Evolutionary conservation across 2,113 vertebrate species (phyloP).

Genomic region (Puntigrus tetrazona): DNA sequence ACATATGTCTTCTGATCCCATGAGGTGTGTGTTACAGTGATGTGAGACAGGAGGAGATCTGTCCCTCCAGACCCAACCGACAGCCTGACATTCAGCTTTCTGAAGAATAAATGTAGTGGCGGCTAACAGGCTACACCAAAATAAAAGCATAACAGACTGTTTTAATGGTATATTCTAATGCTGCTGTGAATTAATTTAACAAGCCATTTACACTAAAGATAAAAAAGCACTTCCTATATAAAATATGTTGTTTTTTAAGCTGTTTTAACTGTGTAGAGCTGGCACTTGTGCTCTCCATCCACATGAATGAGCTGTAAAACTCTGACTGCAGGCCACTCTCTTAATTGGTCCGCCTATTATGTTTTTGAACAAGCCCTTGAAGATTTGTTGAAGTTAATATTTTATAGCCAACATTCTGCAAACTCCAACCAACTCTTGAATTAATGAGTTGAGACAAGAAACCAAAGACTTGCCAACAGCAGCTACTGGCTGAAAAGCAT

Average conservation of each 20-base stretch:
- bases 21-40: slow-evolving; percentile 5
- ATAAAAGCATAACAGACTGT: neutral
- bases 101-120: neutral
- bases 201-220: slow-evolving; percentile 65
- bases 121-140: neutral
- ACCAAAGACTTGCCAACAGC: slow-evolving; percentile 64
- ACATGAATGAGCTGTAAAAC: slow-evolving; percentile 61
- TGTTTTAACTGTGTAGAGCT: slow-evolving; percentile 56
- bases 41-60: neutral
- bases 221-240: slow-evolving; percentile 52
- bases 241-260: slow-evolving; percentile 64
- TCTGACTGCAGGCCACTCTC: slow-evolving; percentile 68
- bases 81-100: neutral
- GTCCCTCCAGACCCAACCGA: neutral
- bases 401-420: slow-evolving; percentile 74
- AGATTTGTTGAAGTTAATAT: slow-evolving; percentile 82
- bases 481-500: slow-evolving; percentile 41
- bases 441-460: slow-evolving; percentile 79
- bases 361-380: slow-evolving; percentile 78
- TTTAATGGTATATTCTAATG: neutral
- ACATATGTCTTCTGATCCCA: slow-evolving; percentile 23
- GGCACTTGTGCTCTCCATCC: slow-evolving; percentile 55
- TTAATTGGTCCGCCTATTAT: slow-evolving; percentile 82
- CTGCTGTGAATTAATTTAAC: slow-evolving; percentile 61
- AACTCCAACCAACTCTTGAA: slow-evolving; percentile 75